Conservation (phyloP, 2,113 vertebrate species). For the Empidonax traillii region DNA sequence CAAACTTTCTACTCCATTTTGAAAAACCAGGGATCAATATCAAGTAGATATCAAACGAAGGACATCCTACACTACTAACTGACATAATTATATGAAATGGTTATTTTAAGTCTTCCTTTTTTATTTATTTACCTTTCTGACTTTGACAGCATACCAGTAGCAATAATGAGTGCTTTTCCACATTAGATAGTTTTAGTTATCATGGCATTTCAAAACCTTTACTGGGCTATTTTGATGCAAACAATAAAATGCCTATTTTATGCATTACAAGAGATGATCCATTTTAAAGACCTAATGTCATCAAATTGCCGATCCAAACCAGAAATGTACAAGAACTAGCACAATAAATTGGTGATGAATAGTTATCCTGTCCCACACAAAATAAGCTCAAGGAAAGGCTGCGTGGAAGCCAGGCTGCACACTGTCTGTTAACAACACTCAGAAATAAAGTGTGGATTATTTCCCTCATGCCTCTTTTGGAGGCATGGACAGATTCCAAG, state of each 20-base stretch:
- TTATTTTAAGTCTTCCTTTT: background rate
- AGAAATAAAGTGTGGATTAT: background rate
- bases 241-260: background rate
- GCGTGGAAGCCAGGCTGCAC: background rate
- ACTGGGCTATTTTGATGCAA: background rate
- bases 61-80: background rate
- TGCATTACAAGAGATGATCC: background rate
- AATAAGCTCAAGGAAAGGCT: background rate
- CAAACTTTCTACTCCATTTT: background rate
- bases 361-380: background rate
- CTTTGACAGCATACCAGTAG: background rate
- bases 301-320: constrained; percentile 1
- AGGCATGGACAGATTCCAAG: background rate
- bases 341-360: background rate
- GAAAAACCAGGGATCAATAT: background rate
- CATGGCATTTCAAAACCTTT: background rate
- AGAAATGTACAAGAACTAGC: background rate
- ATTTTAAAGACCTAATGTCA: background rate
- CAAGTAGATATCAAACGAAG: background rate
- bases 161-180: background rate
- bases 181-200: background rate
- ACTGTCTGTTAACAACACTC: background rate
- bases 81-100: background rate
- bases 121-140: background rate
- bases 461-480: background rate